Base-by-base conservation (phyloP, 2,113 vertebrate genomes). In the Sapajus apella region DNA sequence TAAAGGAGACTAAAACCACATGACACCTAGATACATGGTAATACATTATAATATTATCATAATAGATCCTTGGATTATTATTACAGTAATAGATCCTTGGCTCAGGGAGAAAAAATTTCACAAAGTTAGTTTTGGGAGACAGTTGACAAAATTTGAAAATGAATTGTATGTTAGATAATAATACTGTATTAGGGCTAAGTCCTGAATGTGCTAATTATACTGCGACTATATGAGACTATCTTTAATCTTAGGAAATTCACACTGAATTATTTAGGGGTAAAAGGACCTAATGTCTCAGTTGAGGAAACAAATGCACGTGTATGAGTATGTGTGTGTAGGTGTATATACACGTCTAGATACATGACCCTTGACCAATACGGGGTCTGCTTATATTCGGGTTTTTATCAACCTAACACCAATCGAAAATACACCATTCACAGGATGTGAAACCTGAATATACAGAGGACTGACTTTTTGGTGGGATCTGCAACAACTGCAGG, bases 141-240 rank as follows among this genome's bases (percentile, higher is more conserved):
- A 93, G 10, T 37, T 89, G 79, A 89, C 61, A 90, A n/a, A 84
- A 52, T 68, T 93, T 58, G 52, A 90, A 84, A 96, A 70, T 80
- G 12, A n/a, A 64, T 55, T 87, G 21, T 81, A 20, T 73, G 14
- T 86, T 86, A 86, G n/a, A 18, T 72, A 66, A 64, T 64, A 43
- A 35, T 55, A 66, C 45, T 88, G 5, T 83, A 58, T 68, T 55
- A 90, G 27, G 16, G 3, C 47, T 84, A 76, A 84, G 32, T 70
- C 30, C 56, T 91, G 81, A 70, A 70, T 95, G 68, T 56, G 21
- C 23, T 85, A 72, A 91, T 90, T 85, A 55, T 86, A 75, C 25
- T 86, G 12, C 64, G 86, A 52, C 85, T 72, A 93, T 70, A 50
- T 70, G 70, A 70, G 7, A 83, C 50, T 81, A 40, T 64, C 32